Evolutionary conservation across 2,888 invertebrate species (phyloP), one percentile per base, ranked within the genome.

Genomic region (Marasmarcha lunaedactyla): DNA sequence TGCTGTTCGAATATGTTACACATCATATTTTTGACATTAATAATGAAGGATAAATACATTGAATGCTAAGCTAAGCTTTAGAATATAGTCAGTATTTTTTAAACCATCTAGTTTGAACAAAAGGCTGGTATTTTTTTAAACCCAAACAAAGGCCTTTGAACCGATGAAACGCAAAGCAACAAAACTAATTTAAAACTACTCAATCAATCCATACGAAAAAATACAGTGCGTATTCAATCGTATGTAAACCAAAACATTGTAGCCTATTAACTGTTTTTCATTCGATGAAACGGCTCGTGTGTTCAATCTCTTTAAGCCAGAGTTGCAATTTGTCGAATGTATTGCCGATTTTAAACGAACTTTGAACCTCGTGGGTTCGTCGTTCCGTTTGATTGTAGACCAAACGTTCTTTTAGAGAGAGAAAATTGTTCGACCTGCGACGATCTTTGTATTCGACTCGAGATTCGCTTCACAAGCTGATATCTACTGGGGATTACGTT

Each of bases 301-400:
- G 10, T 50, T 51, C 53, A 47, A 56, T 47, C 52, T 11, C 30
- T 30, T 30, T 58, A 55, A 63, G 60, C 60, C 52, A 47, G 48
- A 51, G 55, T 49, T 43, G 59, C 51, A 52, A 52, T 65, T 67
- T 61, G 57, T 53, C 54, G 56, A 58, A 59, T 60, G 59, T 63
- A 59, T 64, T 51, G 59, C 58, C 60, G 51, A 37, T 42, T 41
- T 42, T 42, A 44, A 44, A 36, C 38, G 53, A 52, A 49, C 48
- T 54, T 51, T 46, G 42, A 43, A 42, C 41, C 38, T 38, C 38
- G 27, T 35, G 15, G 37, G 25, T 38, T 42, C 39, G 14, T 35
- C 14, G 35, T 35, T 14, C 14, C 14, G 9, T 14, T 7, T 35
- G 13, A 35, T 35, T 37, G 26, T 35, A 14, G 38, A 33, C 30